These are phyloP conservation scores for Sarotherodon lohbergeri DNA, from an alignment of 2,113 vertebrate genomes.

Conservation along the genomic window DNA sequence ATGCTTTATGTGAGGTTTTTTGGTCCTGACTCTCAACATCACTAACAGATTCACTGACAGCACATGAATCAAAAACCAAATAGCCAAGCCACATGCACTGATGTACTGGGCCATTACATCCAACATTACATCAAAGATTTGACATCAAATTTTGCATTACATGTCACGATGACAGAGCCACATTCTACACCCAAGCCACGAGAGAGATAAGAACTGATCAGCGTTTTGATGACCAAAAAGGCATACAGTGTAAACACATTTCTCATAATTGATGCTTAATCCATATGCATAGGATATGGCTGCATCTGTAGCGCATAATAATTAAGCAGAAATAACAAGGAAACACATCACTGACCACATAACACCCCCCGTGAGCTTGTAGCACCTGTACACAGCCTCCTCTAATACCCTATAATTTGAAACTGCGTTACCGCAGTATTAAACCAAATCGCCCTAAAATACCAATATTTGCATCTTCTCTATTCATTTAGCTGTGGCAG, in stretches of 20 bases:
- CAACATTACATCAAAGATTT: slow-evolving; percentile 5
- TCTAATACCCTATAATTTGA: slow-evolving; percentile 52
- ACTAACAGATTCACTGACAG: slow-evolving; percentile 17
- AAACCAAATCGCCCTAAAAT: slow-evolving; percentile 31
- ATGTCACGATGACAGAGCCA: slow-evolving; percentile 23
- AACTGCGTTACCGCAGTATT: slow-evolving; percentile 49
- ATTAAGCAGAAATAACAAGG: slow-evolving; percentile 40
- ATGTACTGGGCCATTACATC: slow-evolving; percentile 20
- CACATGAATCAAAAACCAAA: slow-evolving; percentile 38
- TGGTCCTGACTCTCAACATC: neutral
- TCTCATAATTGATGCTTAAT: neutral
- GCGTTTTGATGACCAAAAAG: neutral
- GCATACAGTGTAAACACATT: neutral
- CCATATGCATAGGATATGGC: neutral
- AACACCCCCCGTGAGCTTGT: slow-evolving; percentile 23
- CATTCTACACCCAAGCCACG: neutral
- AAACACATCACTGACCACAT: slow-evolving; percentile 31
- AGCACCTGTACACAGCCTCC: slow-evolving; percentile 57
- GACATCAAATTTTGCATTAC: slow-evolving; percentile 29
- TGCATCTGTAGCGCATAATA: slow-evolving; percentile 31
- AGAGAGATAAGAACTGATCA: neutral
- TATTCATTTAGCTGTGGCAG: slow-evolving; percentile 42
- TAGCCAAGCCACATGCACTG: slow-evolving; percentile 11
- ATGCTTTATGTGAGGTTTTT: neutral
- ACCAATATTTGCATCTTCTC: slow-evolving; percentile 23